These are phyloP conservation scores for Lophius piscatorius DNA, from an alignment of 2,113 vertebrate species.

Conservation along the genomic window DNA sequence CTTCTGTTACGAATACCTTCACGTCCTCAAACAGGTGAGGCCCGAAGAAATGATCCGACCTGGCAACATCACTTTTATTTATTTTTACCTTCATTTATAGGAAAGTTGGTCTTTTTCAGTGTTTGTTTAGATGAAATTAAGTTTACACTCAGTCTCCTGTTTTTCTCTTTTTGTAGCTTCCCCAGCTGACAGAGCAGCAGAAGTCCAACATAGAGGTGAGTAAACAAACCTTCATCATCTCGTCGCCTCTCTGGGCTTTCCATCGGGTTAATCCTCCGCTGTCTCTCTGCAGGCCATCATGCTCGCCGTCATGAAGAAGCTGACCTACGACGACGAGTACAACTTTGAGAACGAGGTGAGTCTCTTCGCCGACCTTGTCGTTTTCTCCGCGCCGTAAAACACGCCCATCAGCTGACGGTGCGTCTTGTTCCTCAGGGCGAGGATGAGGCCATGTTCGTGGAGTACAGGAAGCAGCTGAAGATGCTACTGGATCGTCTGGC, in stretches of 20 bases:
- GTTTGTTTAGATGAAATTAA: too few relatives aligned
- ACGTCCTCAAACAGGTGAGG: slow-evolving; percentile 94
- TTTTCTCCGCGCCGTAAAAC: too few relatives aligned
- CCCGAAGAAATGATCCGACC: too few relatives aligned
- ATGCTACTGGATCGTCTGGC: slow-evolving; percentile 94
- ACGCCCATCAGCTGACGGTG: too few relatives aligned
- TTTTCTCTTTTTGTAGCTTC: slow-evolving; percentile 79
- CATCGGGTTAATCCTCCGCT: too few relatives aligned
- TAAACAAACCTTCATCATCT: not conserved
- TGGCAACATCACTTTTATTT: too few relatives aligned
- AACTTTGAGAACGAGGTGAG: slow-evolving; percentile 98
- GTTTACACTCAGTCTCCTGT: too few relatives aligned
- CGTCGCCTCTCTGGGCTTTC: not conserved
- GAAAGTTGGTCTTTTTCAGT: not conserved
- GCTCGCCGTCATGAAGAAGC: slow-evolving; percentile 97
- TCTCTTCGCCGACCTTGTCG: too few relatives aligned
- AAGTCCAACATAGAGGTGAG: slow-evolving; percentile 93
- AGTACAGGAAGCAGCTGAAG: slow-evolving; percentile 98
- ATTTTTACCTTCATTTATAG: too few relatives aligned
- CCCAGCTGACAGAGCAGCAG: slow-evolving; percentile 90
- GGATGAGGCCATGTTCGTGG: slow-evolving; percentile 99
- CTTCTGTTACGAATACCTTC: slow-evolving; percentile 98
- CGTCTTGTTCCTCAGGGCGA: slow-evolving; percentile 86
- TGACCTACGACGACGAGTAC: slow-evolving; percentile 98
- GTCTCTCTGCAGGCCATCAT: slow-evolving; percentile 87